A percentile compares a stretch with the other conserved stretches of the same genome.
Conservation (phyloP, 2,797 vertebrate genomes). For the Alca torda region DNA sequence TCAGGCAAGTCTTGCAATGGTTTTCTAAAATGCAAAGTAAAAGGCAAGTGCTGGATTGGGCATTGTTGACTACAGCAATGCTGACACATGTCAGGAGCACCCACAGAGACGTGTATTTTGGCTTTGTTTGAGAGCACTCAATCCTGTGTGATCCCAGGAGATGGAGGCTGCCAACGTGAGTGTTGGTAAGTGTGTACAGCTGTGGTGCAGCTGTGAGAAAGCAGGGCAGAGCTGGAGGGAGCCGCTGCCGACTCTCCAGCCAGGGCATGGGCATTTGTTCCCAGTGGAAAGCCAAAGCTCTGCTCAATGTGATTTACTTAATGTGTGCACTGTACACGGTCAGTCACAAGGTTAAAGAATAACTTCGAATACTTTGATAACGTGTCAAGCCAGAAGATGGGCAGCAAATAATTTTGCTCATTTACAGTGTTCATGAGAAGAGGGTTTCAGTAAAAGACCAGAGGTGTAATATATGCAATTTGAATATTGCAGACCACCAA, state of each 20-base stretch:
- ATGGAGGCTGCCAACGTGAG: neutral
- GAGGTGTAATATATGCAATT: neutral
- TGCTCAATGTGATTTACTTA: neutral
- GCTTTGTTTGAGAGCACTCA: slow-evolving; percentile 1
- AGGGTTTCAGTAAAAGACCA: neutral
- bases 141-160: neutral
- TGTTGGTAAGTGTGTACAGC: neutral
- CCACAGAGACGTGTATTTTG: neutral
- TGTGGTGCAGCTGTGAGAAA: neutral
- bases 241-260: neutral
- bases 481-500: neutral
- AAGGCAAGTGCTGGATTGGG: neutral
- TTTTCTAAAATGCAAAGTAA: neutral
- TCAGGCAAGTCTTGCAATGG: neutral
- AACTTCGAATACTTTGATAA: neutral
- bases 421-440: neutral
- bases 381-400: neutral
- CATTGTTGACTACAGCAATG: neutral
- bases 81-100: neutral
- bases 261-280: neutral
- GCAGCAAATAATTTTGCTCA: neutral
- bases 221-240: neutral
- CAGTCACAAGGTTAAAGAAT: neutral
- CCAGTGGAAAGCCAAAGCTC: neutral
- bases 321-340: neutral